A percentile compares a stretch with the other conserved stretches of the same genome.
phyloP scores from a whole-genome alignment of 2,113 vertebrate genomes.

The Fulmarus glacialis region DNA sequence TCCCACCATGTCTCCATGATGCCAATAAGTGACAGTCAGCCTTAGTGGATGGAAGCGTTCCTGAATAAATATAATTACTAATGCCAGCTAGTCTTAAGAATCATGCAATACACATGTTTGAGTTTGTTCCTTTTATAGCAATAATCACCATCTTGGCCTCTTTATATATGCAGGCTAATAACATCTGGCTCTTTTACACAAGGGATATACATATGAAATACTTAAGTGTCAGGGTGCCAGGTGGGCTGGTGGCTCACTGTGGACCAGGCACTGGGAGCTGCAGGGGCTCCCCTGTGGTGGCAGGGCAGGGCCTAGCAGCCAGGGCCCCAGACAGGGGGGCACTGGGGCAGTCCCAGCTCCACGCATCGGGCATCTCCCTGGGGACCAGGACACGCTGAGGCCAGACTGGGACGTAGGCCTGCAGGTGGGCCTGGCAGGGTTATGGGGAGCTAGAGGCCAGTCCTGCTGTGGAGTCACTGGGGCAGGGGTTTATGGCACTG shows the following conservation, averaged over 20 bases:
- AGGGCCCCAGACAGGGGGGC: neutral
- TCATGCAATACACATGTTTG: accelerated
- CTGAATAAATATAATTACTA: neutral
- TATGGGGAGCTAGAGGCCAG: neutral
- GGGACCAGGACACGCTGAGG: neutral
- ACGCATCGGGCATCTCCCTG: accelerated
- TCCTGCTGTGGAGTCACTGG: neutral
- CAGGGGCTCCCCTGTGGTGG: neutral
- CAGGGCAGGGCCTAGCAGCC: neutral
- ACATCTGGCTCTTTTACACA: neutral
- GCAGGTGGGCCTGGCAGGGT: neutral
- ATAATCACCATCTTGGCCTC: neutral
- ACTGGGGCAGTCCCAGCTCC: too few species aligned
- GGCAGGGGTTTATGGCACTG: neutral
- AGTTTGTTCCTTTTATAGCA: neutral
- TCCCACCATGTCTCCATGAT: too few species aligned
- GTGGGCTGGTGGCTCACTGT: neutral
- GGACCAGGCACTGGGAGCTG: accelerated
- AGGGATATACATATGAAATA: neutral
- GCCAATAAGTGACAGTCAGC: neutral
- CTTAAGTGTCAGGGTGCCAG: neutral
- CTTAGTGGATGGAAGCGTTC: neutral
- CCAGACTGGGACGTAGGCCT: neutral
- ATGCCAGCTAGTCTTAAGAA: neutral
- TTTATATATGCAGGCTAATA: neutral